Base-by-base conservation (phyloP, 2,113 vertebrate species). In the Actenoides hombroni region DNA sequence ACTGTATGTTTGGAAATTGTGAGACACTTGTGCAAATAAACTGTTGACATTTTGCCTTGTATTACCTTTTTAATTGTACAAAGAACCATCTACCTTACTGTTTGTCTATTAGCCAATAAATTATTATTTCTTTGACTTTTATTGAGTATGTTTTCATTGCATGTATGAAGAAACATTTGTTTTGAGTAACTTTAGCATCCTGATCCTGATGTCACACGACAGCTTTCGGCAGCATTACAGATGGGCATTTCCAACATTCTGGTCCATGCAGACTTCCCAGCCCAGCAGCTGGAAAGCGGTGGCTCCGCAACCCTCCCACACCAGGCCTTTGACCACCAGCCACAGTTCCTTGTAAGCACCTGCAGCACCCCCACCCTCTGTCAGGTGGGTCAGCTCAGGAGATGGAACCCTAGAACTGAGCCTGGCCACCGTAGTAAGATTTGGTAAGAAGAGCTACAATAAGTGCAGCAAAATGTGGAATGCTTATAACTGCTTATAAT, bases 371-470 rank as follows among this genome's bases (percentile, higher is more conserved):
- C 4, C 78, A 48, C 42, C 33, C 35, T n/a, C 35, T 16, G 65
- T 2, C n/a, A 33, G 39, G 5, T 25, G 16, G 31, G 5, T 5
- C 18, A 40, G 53, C 76, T 51, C 16, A 5, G 35, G 37, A 1
- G 4, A 17, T 1, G 21, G 56, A 29, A 26, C 31, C 2, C 16
- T 0, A 0, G 2, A 25, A 12, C 1, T 2, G 13, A 60, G 60
- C 21, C 28, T 2, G 46, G 35, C 20, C 76, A 13, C 70, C 1
- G 0, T n/a, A n/a, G n/a, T n/a, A n/a, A n/a, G n/a, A n/a, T n/a
- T n/a, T n/a, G n/a, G n/a, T n/a, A n/a, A n/a, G n/a, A n/a, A n/a
- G n/a, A n/a, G n/a, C n/a, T n/a, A n/a, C n/a, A n/a, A n/a, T n/a
- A n/a, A n/a, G n/a, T n/a, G n/a, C n/a, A n/a, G n/a, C n/a, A n/a